phyloP scores from a whole-genome alignment of 2,797 vertebrate genomes.

The Bovichtus diacanthus region DNA sequence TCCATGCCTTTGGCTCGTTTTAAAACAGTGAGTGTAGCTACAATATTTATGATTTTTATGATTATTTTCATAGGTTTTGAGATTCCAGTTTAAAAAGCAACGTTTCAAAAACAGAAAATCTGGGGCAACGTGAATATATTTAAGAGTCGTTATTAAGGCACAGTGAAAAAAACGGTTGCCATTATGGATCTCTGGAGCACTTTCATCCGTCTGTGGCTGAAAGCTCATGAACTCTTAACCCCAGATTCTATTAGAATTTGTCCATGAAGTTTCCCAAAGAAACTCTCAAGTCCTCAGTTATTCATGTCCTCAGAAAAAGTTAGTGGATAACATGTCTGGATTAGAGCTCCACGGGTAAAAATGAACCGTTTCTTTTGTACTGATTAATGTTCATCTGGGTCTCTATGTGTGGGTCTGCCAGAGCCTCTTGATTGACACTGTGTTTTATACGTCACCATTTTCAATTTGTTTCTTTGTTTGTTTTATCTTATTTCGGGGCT shows the following conservation, averaged over 20 bases:
- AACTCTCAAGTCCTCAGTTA: background rate
- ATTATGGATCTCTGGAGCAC: background rate
- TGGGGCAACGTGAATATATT: background rate
- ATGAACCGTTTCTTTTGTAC: background rate
- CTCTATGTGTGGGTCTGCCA: background rate
- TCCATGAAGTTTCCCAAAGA: background rate
- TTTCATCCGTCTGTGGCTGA: background rate
- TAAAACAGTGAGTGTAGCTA: background rate
- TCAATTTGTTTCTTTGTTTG: too few species aligned
- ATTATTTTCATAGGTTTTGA: background rate
- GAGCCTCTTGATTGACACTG: too few species aligned
- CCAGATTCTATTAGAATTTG: background rate
- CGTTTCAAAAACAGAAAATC: background rate
- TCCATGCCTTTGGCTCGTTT: background rate
- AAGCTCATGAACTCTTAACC: constrained; percentile 10
- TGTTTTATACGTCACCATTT: too few species aligned
- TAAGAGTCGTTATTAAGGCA: background rate
- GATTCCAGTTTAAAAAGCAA: background rate
- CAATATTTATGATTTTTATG: too few species aligned
- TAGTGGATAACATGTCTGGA: background rate
- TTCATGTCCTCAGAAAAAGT: background rate
- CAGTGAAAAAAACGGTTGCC: background rate
- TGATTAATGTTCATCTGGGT: background rate
- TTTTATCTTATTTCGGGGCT: too few species aligned
- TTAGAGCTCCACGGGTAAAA: background rate